Conservation (phyloP, 2,113 vertebrate species). For the Uria aalge region DNA sequence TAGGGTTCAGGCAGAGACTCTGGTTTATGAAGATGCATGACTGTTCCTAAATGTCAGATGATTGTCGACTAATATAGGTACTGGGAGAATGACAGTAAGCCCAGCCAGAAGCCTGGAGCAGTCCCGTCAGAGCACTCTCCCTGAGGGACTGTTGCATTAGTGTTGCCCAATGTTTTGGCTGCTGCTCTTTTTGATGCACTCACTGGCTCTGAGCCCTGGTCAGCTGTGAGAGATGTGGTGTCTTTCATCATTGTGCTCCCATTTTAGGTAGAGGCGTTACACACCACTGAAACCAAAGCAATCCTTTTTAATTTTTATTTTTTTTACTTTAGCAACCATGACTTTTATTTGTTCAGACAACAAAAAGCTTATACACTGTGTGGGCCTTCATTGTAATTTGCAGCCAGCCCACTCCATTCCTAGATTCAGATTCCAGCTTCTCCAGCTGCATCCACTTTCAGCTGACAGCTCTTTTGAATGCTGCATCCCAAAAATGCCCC, state of each 20-base stretch:
- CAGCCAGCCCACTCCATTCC: not conserved
- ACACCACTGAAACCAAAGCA: not conserved
- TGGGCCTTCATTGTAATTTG: not conserved
- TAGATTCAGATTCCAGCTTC: constrained; percentile 14
- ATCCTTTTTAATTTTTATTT: not conserved
- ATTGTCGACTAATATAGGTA: not conserved
- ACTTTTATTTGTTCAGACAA: not conserved
- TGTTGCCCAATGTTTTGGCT: not conserved
- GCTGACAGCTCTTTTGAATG: constrained; percentile 19
- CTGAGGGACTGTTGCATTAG: not conserved
- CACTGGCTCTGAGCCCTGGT: constrained; percentile 15
- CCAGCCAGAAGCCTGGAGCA: not conserved
- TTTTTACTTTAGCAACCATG: not conserved
- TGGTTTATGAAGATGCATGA: not conserved
- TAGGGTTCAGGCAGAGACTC: not conserved
- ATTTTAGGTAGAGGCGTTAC: not conserved
- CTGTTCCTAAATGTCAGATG: not conserved
- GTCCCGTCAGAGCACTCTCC: not conserved
- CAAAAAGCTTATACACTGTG: not conserved
- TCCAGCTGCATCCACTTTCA: constrained; percentile 43
- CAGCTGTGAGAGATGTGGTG: constrained; percentile 20
- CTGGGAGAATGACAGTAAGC: not conserved
- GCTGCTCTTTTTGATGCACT: constrained; percentile 1
- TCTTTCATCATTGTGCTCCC: constrained; percentile 16
- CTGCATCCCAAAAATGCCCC: not conserved